Evolutionary conservation across 2,888 invertebrate genomes (phyloP).

Genomic region (Blastobasis lacticolella): DNA sequence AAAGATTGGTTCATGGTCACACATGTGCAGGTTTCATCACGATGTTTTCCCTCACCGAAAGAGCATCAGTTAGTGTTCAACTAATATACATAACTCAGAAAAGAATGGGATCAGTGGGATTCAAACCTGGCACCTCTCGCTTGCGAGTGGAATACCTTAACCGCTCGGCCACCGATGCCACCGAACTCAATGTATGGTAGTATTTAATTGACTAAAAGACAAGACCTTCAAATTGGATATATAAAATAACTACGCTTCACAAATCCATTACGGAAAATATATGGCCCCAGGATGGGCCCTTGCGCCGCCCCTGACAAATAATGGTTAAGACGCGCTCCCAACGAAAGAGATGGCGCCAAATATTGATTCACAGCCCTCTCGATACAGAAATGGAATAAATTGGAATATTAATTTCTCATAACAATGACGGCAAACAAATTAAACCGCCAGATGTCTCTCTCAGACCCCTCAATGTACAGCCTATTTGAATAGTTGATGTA

Average conservation of each 20-base stretch:
- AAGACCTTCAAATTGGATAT: background rate
- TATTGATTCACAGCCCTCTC: slow-evolving; percentile 66
- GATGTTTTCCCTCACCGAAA: too few relatives aligned
- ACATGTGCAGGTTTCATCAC: too few relatives aligned
- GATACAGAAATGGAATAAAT: slow-evolving; percentile 71
- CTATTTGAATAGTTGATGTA: slow-evolving; percentile 35
- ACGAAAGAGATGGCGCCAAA: slow-evolving; percentile 49
- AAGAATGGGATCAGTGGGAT: too few relatives aligned
- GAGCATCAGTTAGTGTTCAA: too few relatives aligned
- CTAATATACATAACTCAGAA: too few relatives aligned
- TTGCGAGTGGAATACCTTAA: too few relatives aligned
- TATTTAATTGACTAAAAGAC: background rate
- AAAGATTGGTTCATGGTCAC: too few relatives aligned
- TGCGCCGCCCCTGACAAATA: slow-evolving; percentile 6
- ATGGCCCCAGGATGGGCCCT: background rate
- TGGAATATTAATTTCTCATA: slow-evolving; percentile 73
- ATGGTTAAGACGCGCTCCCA: slow-evolving; percentile 30
- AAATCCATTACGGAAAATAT: background rate
- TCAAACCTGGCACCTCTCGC: too few relatives aligned
- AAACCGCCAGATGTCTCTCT: slow-evolving; percentile 68
- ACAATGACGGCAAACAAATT: slow-evolving; percentile 70
- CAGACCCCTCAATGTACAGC: slow-evolving; percentile 36
- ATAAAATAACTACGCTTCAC: background rate
- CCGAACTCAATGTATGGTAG: background rate
- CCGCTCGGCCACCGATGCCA: background rate